Evolutionary conservation across 1,140 invertebrate species (phyloP), one percentile per base, ranked within the genome.

Genomic region (Dreissena rostriformis): DNA sequence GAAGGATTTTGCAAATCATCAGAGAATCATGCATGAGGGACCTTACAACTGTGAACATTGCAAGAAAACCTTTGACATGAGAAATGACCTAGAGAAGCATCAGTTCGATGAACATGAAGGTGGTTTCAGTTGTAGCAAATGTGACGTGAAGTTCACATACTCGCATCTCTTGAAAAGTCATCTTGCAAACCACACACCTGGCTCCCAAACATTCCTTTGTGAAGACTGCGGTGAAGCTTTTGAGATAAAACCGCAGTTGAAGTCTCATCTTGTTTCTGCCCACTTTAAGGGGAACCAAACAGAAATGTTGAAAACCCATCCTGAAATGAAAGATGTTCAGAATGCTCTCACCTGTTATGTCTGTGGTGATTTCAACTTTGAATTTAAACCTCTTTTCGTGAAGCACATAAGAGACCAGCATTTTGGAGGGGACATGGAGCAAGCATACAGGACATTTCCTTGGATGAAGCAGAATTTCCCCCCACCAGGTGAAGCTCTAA

Each of bases 221-320:
- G 77, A 79, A 11, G 51, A 29, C 4, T 79, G 77, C 55, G 77
- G 66, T n/a, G 66, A 49, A 52, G 77, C 65, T n/a, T 79, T 79
- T 57, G 77, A 79, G 51, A 24, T 49, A 17, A 70, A 79, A 61
- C 15, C 66, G 1, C 52, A 29, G 28, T 53, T 70, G n/a, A 67
- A 66, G n/a, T 29, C 51, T 22, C 77, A 79, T 57, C 65, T 79
- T 70, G 39, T 55, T 17, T 24, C 68, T 11, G 19, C 53, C 24
- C 77, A 79, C 57, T 79, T 79, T 55, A 49, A 19, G 12, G 55
- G 67, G 22, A 66, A 79, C n/a, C 66, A 28, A 49, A 8, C 52
- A 70, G 61, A 52, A 28, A 79, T 79, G 77, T 49, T 79, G 49
- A 70, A 70, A 39, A 39, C 57, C 19, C 55, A 79, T 70, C 77